Evolutionary conservation across 2,797 vertebrate species (phyloP).

Genomic region (Neolamprologus multifasciatus): DNA sequence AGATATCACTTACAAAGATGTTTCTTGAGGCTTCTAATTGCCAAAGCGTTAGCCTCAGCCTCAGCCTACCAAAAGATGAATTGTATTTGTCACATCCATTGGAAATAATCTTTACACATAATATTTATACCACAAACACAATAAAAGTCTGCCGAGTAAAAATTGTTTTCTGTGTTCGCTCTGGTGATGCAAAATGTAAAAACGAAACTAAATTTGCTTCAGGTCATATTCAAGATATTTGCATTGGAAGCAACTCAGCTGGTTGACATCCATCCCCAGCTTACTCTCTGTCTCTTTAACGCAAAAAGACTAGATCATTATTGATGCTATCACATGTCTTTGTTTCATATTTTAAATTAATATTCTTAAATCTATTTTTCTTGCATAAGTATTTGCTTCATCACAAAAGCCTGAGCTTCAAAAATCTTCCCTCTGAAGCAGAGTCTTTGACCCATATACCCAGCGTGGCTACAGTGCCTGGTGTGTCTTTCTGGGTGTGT

Average conservation of each 20-base stretch:
- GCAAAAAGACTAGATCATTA: not conserved
- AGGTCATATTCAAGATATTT: not conserved
- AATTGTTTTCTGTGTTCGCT: not conserved
- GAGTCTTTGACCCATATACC: constrained; percentile 39
- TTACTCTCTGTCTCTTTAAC: not conserved
- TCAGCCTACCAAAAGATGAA: not conserved
- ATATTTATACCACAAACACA: not conserved
- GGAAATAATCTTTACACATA: not conserved
- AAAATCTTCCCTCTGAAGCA: not conserved
- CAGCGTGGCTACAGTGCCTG: constrained; percentile 8
- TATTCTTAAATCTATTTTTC: not conserved
- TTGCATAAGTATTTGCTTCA: not conserved
- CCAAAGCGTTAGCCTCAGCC: not conserved
- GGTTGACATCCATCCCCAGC: not conserved
- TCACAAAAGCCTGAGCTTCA: not conserved
- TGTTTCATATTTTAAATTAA: not conserved
- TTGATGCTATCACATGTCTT: not conserved
- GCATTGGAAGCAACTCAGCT: not conserved
- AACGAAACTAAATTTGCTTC: not conserved
- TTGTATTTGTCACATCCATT: not conserved
- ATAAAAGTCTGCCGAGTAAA: not conserved
- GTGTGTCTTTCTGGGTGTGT: constrained; percentile 53
- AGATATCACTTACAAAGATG: not conserved
- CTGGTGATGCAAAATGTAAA: not conserved
- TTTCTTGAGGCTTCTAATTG: not conserved